Evolutionary conservation across 1,140 invertebrate genomes (phyloP), one percentile per base, ranked within the genome.

Genomic region (Drosophila baimaii): DNA sequence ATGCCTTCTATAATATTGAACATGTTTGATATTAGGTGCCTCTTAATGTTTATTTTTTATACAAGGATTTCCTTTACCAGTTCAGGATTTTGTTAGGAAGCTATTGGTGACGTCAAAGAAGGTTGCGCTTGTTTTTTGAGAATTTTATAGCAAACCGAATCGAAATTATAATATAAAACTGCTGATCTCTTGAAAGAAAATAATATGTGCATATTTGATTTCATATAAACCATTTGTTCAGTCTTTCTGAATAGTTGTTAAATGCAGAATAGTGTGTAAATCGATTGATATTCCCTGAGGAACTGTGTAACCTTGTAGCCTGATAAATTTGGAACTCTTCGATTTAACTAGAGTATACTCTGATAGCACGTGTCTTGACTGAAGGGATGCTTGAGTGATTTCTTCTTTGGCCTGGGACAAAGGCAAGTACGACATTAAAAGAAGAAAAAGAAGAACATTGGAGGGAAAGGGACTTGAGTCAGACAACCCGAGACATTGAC

Each of bases 341-440:
- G 9, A 1, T n/a, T 15, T 9, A 33, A 35, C 47, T 12, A 7
- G 10, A 19, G 10, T 4, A 19, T n/a, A n/a, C n/a, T n/a, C 19
- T 54, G 19, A 3, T 19, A 75, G 41, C 79, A 81, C 72, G 72
- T 81, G 79, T 64, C 64, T 80, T 76, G 56, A 76, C 81, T 76
- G 72, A 72, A 76, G 63, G 65, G 65, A 63, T 77, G 78, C 79
- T 71, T 81, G 56, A 81, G 58, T 77, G 78, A 81, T 81, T 81
- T 81, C 72, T 72, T 75, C 44, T 51, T 75, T 55, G 23, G 41
- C 33, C 19, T 37, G 65, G 43, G 13, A 44, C 41, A 43, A 35
- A 39, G 47, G 47, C 54, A 27, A 57, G 39, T 19, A 29, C 19
- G 17, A 25, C 21, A 31, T 29, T 25, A 27, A 71, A 41, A 51